Conservation (phyloP, 2,797 vertebrate genomes). For the Vespertilio murinus region DNA sequence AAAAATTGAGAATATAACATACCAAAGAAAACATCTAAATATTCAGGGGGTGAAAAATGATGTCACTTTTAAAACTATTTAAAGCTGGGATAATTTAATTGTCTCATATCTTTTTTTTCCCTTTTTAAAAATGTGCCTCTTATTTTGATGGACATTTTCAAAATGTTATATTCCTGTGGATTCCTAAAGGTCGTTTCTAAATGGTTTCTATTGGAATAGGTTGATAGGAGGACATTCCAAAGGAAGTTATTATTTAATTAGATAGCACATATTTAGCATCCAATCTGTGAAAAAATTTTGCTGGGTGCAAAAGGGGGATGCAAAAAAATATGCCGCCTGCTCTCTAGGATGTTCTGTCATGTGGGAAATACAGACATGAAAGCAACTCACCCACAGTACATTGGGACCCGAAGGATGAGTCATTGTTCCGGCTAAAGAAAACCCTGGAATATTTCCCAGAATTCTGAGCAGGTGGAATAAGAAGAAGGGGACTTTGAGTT, state of each 20-base stretch:
- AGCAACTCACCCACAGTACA: neutral
- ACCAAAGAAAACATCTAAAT: constrained; percentile 7
- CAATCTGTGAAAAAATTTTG: neutral
- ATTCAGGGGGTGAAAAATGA: constrained; percentile 38
- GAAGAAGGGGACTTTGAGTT: neutral
- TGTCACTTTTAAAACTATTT: neutral
- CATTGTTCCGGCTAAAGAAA: neutral
- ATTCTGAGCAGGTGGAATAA: neutral
- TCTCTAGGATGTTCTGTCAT: neutral
- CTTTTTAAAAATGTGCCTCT: neutral
- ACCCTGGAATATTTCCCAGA: neutral
- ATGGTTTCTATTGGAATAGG: constrained; percentile 6
- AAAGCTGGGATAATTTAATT: neutral
- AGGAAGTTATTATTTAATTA: neutral
- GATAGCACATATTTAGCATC: neutral
- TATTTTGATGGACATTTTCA: neutral
- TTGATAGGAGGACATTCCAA: neutral
- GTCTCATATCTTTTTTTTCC: neutral
- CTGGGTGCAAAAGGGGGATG: neutral
- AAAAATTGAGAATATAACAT: constrained; percentile 29
- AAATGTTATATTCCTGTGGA: neutral
- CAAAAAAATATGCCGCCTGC: neutral
- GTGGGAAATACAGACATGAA: neutral
- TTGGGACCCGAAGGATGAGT: neutral
- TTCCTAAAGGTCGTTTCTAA: constrained; percentile 33